Conservation (phyloP, 2,888 invertebrate species). For the Tetanocera ferruginea region DNA sequence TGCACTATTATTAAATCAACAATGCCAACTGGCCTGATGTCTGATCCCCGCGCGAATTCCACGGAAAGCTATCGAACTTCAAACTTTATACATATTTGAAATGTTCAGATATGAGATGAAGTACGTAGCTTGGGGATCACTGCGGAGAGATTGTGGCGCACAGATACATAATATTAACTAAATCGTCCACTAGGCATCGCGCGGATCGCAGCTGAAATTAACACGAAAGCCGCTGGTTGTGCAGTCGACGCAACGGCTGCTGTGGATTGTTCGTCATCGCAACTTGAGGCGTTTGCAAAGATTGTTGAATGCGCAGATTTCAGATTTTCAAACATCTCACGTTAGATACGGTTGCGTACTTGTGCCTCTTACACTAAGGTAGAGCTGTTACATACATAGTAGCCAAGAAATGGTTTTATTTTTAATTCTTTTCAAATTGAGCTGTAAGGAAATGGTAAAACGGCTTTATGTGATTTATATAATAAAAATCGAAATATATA, state of each 20-base stretch:
- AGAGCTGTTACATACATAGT: neutral
- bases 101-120: neutral
- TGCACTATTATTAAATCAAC: slow-evolving; percentile 52
- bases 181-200: slow-evolving; percentile 47
- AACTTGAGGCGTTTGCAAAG: neutral
- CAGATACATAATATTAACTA: slow-evolving; percentile 52
- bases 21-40: slow-evolving; percentile 34
- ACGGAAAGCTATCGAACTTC: neutral
- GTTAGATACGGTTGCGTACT: neutral
- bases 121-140: neutral
- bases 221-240: slow-evolving; percentile 1
- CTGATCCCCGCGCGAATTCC: neutral
- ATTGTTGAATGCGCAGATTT: neutral
- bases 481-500: too few relatives aligned
- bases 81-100: slow-evolving; percentile 12
- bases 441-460: neutral
- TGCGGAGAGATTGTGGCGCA: slow-evolving; percentile 47
- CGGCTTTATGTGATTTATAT: too few relatives aligned
- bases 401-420: neutral
- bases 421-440: neutral
- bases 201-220: slow-evolving; percentile 2
- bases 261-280: neutral
- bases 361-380: neutral
- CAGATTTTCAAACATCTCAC: too few relatives aligned
- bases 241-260: slow-evolving; percentile 11